These are phyloP conservation scores for Papilio gigon DNA, from an alignment of 2,888 invertebrate species.

Conservation along the genomic window DNA sequence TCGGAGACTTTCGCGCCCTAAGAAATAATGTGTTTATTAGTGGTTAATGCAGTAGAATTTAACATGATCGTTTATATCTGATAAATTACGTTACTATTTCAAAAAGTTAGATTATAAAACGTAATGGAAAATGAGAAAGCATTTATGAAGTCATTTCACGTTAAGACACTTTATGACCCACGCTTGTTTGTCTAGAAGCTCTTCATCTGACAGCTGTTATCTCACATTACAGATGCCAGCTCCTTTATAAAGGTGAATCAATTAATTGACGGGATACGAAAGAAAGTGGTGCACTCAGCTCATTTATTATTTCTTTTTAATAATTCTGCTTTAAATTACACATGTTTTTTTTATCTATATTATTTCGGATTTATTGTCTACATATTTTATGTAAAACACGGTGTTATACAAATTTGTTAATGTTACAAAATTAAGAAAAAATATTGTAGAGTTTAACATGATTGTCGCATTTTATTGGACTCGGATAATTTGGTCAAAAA, in stretches of 20 bases:
- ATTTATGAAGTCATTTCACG: background rate
- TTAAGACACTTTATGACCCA: background rate
- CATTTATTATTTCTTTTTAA: background rate
- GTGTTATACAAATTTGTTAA: too few relatives aligned
- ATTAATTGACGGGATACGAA: constrained; percentile 67
- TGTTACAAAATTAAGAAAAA: background rate
- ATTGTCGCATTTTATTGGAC: too few relatives aligned
- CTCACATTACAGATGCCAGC: constrained; percentile 48
- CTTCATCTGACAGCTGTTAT: constrained; percentile 46
- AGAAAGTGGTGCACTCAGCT: constrained; percentile 54
- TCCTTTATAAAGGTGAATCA: constrained; percentile 69
- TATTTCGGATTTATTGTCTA: too few relatives aligned
- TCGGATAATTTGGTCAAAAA: too few relatives aligned
- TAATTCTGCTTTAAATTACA: too few relatives aligned
- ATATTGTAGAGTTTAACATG: too few relatives aligned
- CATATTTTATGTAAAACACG: too few relatives aligned
- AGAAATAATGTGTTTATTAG: too few relatives aligned
- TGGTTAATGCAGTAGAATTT: too few relatives aligned
- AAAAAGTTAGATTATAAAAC: background rate
- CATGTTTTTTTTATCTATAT: too few relatives aligned
- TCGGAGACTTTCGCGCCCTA: too few relatives aligned
- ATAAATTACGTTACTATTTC: background rate
- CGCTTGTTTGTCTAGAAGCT: background rate
- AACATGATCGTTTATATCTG: too few relatives aligned
- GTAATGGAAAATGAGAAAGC: background rate